Evolutionary conservation across 2,888 invertebrate species (phyloP), one percentile per base, ranked within the genome.

Genomic region (Pachydiplax longipennis): DNA sequence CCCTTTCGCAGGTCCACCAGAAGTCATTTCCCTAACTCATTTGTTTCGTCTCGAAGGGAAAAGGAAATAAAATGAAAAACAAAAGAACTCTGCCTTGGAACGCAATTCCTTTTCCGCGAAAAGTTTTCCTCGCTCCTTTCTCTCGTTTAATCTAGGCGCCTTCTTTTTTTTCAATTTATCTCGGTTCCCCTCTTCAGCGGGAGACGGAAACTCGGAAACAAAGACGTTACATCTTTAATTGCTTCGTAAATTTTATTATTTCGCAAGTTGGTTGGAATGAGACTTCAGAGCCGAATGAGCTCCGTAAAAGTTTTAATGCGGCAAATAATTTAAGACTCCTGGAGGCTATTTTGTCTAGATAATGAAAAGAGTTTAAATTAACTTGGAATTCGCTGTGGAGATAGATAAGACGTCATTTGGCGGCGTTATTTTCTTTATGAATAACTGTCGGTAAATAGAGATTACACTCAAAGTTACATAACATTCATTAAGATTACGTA

Each of bases 1-100:
- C 58, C 58, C 22, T 35, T 35, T 6, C 48, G n/a, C 58, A 31
- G 22, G 18, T 53, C 53, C 10, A 35, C 40, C 87, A 87, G 61
- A 87, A 87, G 87, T 87, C 87, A 87, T 87, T 87, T 87, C 87
- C 53, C 87, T 61, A 65, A 87, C 87, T 87, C 87, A 87, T 87
- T 87, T 87, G 87, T 87, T 87, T 87, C 61, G 87, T 87, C 87
- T 87, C 61, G 65, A 58, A 87, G 65, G 87, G 37, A 35, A 35
- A 65, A 37, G 61, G 31, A 61, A 82, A 81, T 44, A 44, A 81
- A 81, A 53, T 58, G 58, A 58, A 58, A 83, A 83, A 83, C 37
- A 87, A 87, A 65, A 65, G 87, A 87, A 58, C 25, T 37, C 61
- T 61, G 61, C 87, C 87, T 87, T 87, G 87, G 65, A 87, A 65